Conservation (phyloP, 92 coral and sea anemone genomes). For the Epizoanthus stellaris region DNA sequence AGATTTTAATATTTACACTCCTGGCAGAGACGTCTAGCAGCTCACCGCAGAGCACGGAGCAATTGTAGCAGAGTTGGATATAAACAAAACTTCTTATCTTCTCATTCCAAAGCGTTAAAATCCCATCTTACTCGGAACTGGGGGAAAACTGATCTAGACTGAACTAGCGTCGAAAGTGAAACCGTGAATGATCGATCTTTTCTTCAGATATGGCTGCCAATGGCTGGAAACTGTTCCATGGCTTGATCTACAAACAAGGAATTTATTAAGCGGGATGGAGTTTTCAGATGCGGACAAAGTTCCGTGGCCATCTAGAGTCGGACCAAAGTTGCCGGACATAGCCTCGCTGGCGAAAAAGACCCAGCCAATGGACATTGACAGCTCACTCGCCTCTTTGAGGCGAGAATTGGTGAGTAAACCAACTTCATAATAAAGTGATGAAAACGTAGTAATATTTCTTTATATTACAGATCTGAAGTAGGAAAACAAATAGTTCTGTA, state of each 20-base stretch:
- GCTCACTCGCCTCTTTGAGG: constrained; percentile 18
- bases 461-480: background rate
- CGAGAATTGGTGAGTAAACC: constrained; percentile 34
- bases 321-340: constrained; percentile 31
- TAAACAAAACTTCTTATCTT: constrained; percentile 13
- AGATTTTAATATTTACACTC: constrained; percentile 12
- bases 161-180: background rate
- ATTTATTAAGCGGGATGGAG: constrained; percentile 1
- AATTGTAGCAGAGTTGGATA: background rate
- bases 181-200: background rate
- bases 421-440: background rate
- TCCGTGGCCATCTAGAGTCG: constrained; percentile 34
- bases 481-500: background rate
- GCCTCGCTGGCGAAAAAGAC: background rate
- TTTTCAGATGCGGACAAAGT: background rate
- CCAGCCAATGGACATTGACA: background rate
- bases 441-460: background rate
- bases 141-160: background rate
- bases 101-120: background rate
- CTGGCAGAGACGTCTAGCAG: background rate
- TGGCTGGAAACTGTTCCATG: background rate
- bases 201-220: background rate
- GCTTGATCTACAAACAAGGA: background rate
- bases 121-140: background rate
- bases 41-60: background rate